Evolutionary conservation across 1,140 invertebrate genomes (phyloP).

Genomic region (Drosophila saltans): DNA sequence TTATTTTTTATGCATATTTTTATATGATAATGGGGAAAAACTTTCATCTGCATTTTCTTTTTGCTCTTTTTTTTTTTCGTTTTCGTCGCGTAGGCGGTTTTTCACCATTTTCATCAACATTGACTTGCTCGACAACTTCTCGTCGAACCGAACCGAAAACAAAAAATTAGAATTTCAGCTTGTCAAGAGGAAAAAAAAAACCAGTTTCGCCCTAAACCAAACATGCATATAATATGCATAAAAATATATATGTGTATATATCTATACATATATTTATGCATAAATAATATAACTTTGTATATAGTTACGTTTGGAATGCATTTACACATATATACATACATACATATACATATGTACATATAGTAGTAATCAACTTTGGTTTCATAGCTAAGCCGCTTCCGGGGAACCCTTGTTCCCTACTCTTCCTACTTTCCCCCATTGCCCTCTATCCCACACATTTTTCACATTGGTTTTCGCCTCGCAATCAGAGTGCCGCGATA

Average conservation of each 20-base stretch:
- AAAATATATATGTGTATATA: neutral
- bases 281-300: neutral
- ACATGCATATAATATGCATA: neutral
- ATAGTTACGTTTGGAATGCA: no score
- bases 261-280: conserved; percentile 5
- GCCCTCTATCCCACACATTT: no score
- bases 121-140: no score
- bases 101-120: neutral
- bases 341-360: no score
- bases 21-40: neutral
- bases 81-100: neutral
- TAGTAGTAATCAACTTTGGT: neutral
- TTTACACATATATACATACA: no score
- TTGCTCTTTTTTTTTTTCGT: no score
- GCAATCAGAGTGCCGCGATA: no score
- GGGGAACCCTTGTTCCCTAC: neutral
- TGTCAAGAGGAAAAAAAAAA: conserved; percentile 44
- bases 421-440: no score
- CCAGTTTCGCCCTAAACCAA: conserved; percentile 41
- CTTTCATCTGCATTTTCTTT: conserved; percentile 2
- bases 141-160: no score
- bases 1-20: neutral
- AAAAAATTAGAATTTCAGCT: conserved; percentile 53
- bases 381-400: conserved; percentile 10
- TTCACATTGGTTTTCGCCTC: no score